Evolutionary conservation across 2,797 vertebrate species (phyloP).

Genomic region (Lutjanus campechanus): DNA sequence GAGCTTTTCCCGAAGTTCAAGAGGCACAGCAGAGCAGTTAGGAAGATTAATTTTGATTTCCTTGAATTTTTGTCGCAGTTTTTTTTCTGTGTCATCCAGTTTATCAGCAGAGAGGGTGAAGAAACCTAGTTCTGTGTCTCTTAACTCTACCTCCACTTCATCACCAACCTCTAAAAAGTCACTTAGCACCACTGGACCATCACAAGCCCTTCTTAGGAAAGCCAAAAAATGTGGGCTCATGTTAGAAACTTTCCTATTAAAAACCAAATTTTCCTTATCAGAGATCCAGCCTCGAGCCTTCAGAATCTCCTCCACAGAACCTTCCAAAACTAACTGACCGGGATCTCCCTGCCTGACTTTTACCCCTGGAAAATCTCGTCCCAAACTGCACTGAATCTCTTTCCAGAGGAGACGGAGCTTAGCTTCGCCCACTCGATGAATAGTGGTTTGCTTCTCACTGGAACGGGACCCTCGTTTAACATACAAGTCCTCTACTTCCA

Average conservation of each 20-base stretch:
- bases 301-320: constrained; percentile 37
- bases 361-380: constrained; percentile 16
- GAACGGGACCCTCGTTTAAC: not conserved
- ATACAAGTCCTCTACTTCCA: not conserved
- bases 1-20: constrained; percentile 59
- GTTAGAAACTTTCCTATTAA: constrained; percentile 44
- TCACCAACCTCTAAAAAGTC: constrained; percentile 48
- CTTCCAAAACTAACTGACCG: constrained; percentile 49
- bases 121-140: constrained; percentile 57
- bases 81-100: constrained; percentile 40
- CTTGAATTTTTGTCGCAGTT: constrained; percentile 48
- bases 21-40: constrained; percentile 10
- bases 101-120: constrained; percentile 46
- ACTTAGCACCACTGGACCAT: constrained; percentile 32
- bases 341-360: constrained; percentile 7
- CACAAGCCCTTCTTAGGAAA: constrained; percentile 60
- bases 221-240: constrained; percentile 47
- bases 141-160: constrained; percentile 58
- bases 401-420: constrained; percentile 55
- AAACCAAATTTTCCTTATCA: constrained; percentile 31
- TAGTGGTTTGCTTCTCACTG: constrained; percentile 23
- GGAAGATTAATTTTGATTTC: constrained; percentile 56
- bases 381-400: constrained; percentile 40
- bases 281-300: constrained; percentile 37
- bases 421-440: constrained; percentile 36